Percentiles rank a stretch among this genome's conserved stretches.
Evolutionary conservation across 2,888 invertebrate species (phyloP).

Genomic region (Xestia sexstrigata): DNA sequence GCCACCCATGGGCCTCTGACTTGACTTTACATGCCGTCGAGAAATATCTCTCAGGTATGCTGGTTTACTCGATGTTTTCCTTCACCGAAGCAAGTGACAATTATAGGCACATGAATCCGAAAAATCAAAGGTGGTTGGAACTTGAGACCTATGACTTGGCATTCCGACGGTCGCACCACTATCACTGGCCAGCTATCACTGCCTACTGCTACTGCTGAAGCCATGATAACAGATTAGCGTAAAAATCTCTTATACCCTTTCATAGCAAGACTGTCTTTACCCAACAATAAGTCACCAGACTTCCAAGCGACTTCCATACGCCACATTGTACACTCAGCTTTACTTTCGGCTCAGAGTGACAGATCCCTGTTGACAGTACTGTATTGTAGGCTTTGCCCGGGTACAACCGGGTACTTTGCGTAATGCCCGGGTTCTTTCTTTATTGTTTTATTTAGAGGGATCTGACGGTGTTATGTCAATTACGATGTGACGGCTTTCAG

Average conservation of each 20-base stretch:
- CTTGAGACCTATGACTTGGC: too few relatives aligned
- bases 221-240: neutral
- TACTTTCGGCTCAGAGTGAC: slow-evolving; percentile 51
- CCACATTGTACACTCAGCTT: slow-evolving; percentile 36
- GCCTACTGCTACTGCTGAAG: neutral
- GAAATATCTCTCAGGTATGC: too few relatives aligned
- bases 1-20: too few relatives aligned
- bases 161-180: too few relatives aligned
- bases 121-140: too few relatives aligned
- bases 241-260: too few relatives aligned
- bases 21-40: too few relatives aligned
- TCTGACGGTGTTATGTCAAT: slow-evolving; percentile 44
- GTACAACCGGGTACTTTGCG: slow-evolving; percentile 26
- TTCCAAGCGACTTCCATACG: slow-evolving; percentile 5
- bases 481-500: slow-evolving; percentile 18
- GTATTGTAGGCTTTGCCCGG: slow-evolving; percentile 51
- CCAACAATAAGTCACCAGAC: neutral
- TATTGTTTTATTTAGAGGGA: slow-evolving; percentile 54
- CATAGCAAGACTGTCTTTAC: neutral
- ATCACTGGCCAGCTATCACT: too few relatives aligned
- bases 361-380: slow-evolving; percentile 56
- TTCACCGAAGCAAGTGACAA: too few relatives aligned
- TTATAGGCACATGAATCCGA: too few relatives aligned
- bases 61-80: too few relatives aligned
- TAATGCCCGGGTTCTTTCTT: slow-evolving; percentile 35